These are phyloP conservation scores for Neodiprion fabricii DNA, from an alignment of 1,140 invertebrate species.

Conservation along the genomic window DNA sequence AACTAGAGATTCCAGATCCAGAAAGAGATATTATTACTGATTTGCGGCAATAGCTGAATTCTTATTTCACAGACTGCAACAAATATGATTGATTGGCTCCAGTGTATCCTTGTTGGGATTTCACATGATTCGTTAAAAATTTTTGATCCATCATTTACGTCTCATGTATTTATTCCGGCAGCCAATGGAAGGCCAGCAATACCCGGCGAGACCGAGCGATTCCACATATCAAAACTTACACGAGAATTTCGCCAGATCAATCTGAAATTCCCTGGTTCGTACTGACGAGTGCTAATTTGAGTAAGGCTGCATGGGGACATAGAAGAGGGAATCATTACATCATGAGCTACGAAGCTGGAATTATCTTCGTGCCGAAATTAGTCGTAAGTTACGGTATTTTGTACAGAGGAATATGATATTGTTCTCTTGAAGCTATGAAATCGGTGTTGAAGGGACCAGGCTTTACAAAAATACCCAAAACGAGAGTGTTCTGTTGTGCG, in stretches of 20 bases:
- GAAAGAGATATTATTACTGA: background rate
- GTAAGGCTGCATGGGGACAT: conserved; percentile 94
- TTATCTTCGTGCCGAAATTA: conserved; percentile 86
- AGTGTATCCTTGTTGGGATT: background rate
- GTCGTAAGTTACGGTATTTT: conserved; percentile 69
- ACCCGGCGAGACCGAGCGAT: conserved; percentile 77
- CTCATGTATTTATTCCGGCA: conserved; percentile 55
- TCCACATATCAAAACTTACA: conserved; percentile 95
- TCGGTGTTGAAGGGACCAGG: too few species aligned
- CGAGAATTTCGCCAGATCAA: conserved; percentile 73
- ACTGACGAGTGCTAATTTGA: conserved; percentile 91
- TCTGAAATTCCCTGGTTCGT: conserved; percentile 79
- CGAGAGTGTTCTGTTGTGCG: too few species aligned
- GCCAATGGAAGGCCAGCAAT: conserved; percentile 82
- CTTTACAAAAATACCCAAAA: too few species aligned
- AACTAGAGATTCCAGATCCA: too few species aligned
- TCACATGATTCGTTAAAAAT: conserved; percentile 13
- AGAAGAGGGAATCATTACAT: conserved; percentile 71
- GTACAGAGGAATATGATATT: conserved; percentile 37
- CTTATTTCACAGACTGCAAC: conserved; percentile 23
- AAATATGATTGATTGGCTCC: conserved; percentile 9
- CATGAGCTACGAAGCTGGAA: conserved; percentile 90
- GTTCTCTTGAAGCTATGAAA: too few species aligned
- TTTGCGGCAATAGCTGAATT: conserved; percentile 21
- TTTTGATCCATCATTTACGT: conserved; percentile 19